phyloP scores from a whole-genome alignment of 2,888 invertebrate genomes.

The Ischnus inquisitorius region DNA sequence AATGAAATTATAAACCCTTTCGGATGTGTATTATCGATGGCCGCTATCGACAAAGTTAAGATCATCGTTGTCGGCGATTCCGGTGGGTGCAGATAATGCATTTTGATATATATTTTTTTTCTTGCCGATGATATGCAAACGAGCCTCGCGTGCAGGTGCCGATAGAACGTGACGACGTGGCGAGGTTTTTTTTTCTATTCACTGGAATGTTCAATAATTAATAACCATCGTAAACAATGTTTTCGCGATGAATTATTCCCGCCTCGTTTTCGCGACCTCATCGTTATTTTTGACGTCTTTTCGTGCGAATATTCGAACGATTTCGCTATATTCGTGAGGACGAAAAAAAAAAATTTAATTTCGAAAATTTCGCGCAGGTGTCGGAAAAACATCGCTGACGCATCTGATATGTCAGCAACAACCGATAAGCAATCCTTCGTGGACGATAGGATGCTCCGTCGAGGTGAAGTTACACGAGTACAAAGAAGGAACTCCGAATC shows the following conservation, averaged over 20 bases:
- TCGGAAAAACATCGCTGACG: slow-evolving; percentile 98
- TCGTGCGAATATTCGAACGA: not conserved
- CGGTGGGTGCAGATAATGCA: slow-evolving; percentile 86
- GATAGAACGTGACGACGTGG: slow-evolving; percentile 30
- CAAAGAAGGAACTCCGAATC: slow-evolving; percentile 96
- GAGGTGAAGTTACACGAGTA: slow-evolving; percentile 98
- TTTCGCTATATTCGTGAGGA: not conserved
- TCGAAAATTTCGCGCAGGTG: slow-evolving; percentile 88
- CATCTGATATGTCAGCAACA: slow-evolving; percentile 96
- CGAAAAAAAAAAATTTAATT: not conserved
- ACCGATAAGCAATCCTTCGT: slow-evolving; percentile 94
- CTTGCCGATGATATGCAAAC: slow-evolving; percentile 1
- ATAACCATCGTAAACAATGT: not conserved
- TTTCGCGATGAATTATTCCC: not conserved
- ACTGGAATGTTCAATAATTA: not conserved
- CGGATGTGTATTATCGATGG: slow-evolving; percentile 87
- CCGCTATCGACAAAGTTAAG: slow-evolving; percentile 95
- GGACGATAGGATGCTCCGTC: slow-evolving; percentile 98
- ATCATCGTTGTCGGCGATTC: slow-evolving; percentile 97
- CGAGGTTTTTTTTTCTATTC: not conserved
- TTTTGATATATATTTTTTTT: slow-evolving; percentile 14
- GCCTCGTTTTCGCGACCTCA: not conserved
- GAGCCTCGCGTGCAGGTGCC: not conserved
- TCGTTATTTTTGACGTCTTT: not conserved
- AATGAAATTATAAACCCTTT: slow-evolving; percentile 55